Conservation (phyloP, 2,113 vertebrate species). For the Apus apus region DNA sequence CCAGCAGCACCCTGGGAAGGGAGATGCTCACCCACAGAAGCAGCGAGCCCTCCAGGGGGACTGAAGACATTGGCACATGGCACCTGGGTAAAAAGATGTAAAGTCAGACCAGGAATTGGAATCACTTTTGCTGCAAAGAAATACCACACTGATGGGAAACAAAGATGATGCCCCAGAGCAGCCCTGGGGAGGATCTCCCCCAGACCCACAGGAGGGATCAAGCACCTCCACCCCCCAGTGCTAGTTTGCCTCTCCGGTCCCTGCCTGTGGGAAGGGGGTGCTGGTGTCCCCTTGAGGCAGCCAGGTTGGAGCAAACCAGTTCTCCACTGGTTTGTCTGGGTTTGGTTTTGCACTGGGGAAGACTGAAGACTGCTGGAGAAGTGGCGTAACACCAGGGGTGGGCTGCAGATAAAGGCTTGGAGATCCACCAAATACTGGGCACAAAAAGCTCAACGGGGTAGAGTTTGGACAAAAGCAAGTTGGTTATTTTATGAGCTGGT, state of each 20-base stretch:
- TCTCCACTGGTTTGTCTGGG: too few species aligned
- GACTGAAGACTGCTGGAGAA: fast-evolving
- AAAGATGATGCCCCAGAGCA: not conserved
- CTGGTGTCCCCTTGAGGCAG: not conserved
- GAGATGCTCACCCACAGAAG: not conserved
- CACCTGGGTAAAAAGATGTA: not conserved
- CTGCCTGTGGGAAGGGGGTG: fast-evolving
- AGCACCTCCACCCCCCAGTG: not conserved
- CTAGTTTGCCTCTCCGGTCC: not conserved
- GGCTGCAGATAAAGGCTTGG: not conserved
- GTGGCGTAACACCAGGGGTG: fast-evolving
- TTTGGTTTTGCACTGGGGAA: not conserved
- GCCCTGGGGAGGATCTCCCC: not conserved
- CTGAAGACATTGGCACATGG: not conserved
- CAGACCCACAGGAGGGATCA: not conserved
- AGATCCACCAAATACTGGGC: not conserved
- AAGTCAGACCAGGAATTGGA: not conserved
- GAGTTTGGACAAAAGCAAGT: not conserved
- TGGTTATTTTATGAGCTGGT: not conserved
- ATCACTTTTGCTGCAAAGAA: not conserved
- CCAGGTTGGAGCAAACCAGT: not conserved
- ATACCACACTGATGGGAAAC: not conserved
- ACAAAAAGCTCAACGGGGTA: not conserved
- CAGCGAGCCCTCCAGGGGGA: not conserved
- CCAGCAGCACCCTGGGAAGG: not conserved